phyloP scores from a whole-genome alignment of 2,888 invertebrate species.

The Omphaloscelis lunosa region DNA sequence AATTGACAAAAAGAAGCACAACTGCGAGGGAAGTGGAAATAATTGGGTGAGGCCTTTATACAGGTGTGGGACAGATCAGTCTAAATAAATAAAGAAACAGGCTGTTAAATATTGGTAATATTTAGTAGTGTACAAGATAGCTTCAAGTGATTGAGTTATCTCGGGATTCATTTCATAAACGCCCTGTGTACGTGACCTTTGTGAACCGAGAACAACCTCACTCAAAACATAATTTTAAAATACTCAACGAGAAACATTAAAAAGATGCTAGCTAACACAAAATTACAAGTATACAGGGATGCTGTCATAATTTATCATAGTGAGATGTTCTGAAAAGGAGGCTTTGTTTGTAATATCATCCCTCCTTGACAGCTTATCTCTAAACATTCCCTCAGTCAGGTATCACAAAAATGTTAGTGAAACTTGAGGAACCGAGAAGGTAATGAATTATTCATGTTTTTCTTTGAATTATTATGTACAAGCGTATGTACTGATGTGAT shows the following conservation, averaged over 20 bases:
- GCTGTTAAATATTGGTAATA: background rate
- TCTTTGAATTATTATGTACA: constrained; percentile 62
- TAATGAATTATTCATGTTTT: constrained; percentile 65
- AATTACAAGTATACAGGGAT: background rate
- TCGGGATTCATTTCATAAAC: background rate
- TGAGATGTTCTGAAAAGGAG: constrained; percentile 33
- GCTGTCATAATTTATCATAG: constrained; percentile 44
- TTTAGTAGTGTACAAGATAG: background rate
- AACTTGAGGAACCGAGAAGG: constrained; percentile 43
- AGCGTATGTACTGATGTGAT: constrained; percentile 62
- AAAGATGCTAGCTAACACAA: constrained; percentile 11
- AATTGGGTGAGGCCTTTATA: too few relatives aligned
- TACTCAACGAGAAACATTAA: background rate
- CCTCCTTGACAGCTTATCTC: constrained; percentile 31
- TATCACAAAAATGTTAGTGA: constrained; percentile 59
- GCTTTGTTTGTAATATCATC: constrained; percentile 50
- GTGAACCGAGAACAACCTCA: background rate
- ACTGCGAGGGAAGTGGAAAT: too few relatives aligned
- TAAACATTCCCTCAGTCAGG: constrained; percentile 49
- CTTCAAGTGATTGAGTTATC: background rate
- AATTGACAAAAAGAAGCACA: background rate
- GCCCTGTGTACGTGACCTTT: background rate
- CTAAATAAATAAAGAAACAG: background rate
- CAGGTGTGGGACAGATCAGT: too few relatives aligned
- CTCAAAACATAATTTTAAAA: background rate